Percentiles rank a stretch among this genome's conserved stretches.
phyloP scores from a whole-genome alignment of 2,888 invertebrate genomes.

The Xanthia icteritia region DNA sequence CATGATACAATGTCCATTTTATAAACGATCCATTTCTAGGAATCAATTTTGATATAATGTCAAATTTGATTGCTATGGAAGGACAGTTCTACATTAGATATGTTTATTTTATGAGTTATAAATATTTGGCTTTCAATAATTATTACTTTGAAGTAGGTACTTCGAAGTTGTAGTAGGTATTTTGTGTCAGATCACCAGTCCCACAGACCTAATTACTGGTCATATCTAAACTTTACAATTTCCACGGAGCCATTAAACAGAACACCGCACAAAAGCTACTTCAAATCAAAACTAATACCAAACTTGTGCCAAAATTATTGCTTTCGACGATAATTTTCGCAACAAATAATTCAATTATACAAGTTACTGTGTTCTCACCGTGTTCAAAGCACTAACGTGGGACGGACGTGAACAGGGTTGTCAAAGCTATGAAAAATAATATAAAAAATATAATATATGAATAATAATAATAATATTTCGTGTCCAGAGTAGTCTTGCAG shows the following conservation, averaged over 20 bases:
- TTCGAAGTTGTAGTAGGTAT: neutral
- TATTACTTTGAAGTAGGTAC: neutral
- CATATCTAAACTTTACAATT: neutral
- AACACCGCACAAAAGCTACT: neutral
- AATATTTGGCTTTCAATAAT: neutral
- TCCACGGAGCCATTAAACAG: neutral
- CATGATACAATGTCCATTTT: neutral
- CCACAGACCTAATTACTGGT: neutral
- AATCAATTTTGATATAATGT: neutral
- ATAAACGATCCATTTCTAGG: neutral
- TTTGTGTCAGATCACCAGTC: neutral
- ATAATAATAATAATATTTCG: no score
- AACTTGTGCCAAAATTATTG: slow-evolving; percentile 16
- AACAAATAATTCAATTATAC: slow-evolving; percentile 42
- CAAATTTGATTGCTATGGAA: neutral
- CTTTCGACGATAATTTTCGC: slow-evolving; percentile 11
- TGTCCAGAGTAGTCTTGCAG: neutral
- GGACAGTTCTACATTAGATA: neutral
- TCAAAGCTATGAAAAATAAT: no score
- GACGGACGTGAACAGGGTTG: slow-evolving; percentile 30
- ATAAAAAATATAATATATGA: no score
- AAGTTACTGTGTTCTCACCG: slow-evolving; percentile 39
- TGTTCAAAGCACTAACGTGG: slow-evolving; percentile 12
- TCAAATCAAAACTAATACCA: slow-evolving; percentile 10
- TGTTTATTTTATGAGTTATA: neutral